Evolutionary conservation across 2,113 vertebrate genomes (phyloP), one percentile per base, ranked within the genome.

Genomic region (Psettodes erumei): DNA sequence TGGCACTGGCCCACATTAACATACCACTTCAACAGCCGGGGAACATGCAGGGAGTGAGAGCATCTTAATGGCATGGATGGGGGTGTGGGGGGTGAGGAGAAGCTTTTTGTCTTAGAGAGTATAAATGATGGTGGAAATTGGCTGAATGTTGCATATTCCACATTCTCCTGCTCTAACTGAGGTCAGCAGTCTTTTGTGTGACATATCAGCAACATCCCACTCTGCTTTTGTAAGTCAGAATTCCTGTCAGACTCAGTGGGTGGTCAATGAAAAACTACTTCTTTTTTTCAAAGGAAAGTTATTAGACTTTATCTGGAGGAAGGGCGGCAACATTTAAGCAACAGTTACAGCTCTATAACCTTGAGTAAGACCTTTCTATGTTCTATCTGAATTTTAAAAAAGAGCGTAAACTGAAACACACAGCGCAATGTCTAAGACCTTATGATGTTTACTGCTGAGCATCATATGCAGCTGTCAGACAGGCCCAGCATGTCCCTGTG

Each of bases 1-100:
- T 90, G 87, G 82, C 86, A 87, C 62, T 89, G 62, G 83, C 77
- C 81, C 86, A 84, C 76, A 77, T 90, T 92, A 90, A 91, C 75
- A 81, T 86, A 86, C 81, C 88, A 84, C 82, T 77, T 78, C 79
- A 86, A 75, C 64, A 81, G 70, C 65, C 33, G 53, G 77, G 66
- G 70, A 71, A 32, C 65, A 85, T 54, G 56, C 59, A 53, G 53
- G 43, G 62, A 77, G 79, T 10, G 75, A 73, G 51, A 48, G 75
- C 75, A 40, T 69, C 79, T 71, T 76, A 89, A 87, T 85, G 80
- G 48, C 54, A 61, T 21, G 15, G 55, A 37, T 63, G 18, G 42
- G 38, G 15, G 38, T 40, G 12, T 13, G 3, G 33, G 33, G 38
- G 38, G 38, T 13, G 37, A 11, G 37, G 11, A 13, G 10, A 13